Conservation (phyloP, 2,888 invertebrate species). For the Brenthis hecate region DNA sequence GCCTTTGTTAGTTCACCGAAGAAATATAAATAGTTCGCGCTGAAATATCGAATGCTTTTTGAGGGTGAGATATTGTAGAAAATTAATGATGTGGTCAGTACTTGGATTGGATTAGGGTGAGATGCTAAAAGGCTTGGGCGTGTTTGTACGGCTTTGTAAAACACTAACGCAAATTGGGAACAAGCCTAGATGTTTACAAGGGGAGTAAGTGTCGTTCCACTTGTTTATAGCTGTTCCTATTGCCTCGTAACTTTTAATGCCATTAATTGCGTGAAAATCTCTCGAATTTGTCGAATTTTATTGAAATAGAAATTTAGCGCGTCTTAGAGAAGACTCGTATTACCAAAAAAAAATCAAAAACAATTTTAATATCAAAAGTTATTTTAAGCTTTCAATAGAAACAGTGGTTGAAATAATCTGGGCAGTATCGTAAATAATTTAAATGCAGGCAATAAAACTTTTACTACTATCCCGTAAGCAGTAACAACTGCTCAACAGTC, state of each 20-base stretch:
- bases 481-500: slow-evolving; percentile 46
- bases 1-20: slow-evolving; percentile 70
- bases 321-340: not conserved
- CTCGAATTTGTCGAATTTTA: not conserved
- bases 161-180: slow-evolving; percentile 64
- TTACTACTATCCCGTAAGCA: slow-evolving; percentile 41
- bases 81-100: slow-evolving; percentile 82
- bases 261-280: not conserved
- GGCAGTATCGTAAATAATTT: slow-evolving; percentile 62
- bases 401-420: slow-evolving; percentile 46
- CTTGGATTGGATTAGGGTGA: slow-evolving; percentile 76
- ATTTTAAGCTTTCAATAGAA: slow-evolving; percentile 31
- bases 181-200: slow-evolving; percentile 30
- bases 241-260: slow-evolving; percentile 5
- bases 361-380: not conserved
- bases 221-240: slow-evolving; percentile 19
- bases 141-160: slow-evolving; percentile 71
- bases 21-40: slow-evolving; percentile 80
- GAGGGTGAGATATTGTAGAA: slow-evolving; percentile 77
- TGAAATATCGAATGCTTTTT: slow-evolving; percentile 76
- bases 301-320: not conserved
- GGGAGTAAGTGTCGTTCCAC: slow-evolving; percentile 25
- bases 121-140: slow-evolving; percentile 73
- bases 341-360: not conserved
- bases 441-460: slow-evolving; percentile 63